Evolutionary conservation across 1,140 invertebrate species (phyloP).

Genomic region (Trachymyrmex cornetzi): DNA sequence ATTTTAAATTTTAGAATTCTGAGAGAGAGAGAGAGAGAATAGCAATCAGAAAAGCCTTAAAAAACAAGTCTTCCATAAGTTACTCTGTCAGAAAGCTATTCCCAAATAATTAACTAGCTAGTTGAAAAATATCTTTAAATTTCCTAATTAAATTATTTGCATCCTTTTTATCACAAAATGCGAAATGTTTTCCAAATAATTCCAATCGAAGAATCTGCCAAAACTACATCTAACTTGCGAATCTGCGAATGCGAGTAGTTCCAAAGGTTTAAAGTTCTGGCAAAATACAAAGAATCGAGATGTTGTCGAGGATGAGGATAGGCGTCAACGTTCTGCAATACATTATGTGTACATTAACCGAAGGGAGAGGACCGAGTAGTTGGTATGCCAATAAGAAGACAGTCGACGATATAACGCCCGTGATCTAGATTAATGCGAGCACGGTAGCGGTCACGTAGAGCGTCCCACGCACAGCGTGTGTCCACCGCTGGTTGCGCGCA

Average conservation of each 20-base stretch:
- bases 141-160: background rate
- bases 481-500: constrained; percentile 67
- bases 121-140: background rate
- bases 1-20: too few relatives aligned
- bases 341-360: constrained; percentile 34
- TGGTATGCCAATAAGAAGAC: constrained; percentile 75
- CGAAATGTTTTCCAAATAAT: background rate
- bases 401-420: constrained; percentile 77
- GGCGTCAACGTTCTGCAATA: constrained; percentile 3
- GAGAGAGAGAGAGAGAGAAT: too few relatives aligned
- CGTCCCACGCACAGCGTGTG: constrained; percentile 79
- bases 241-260: background rate
- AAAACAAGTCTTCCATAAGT: too few relatives aligned
- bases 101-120: too few relatives aligned
- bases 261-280: background rate
- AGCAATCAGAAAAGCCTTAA: too few relatives aligned
- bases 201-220: background rate
- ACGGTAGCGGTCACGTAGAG: constrained; percentile 75
- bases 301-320: background rate
- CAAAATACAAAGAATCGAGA: background rate
- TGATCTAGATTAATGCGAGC: constrained; percentile 84
- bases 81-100: too few relatives aligned
- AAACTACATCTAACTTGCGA: background rate
- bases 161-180: background rate
- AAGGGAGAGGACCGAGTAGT: background rate